phyloP scores from a whole-genome alignment of 2,797 vertebrate genomes.

The Brotogeris chrysoptera region DNA sequence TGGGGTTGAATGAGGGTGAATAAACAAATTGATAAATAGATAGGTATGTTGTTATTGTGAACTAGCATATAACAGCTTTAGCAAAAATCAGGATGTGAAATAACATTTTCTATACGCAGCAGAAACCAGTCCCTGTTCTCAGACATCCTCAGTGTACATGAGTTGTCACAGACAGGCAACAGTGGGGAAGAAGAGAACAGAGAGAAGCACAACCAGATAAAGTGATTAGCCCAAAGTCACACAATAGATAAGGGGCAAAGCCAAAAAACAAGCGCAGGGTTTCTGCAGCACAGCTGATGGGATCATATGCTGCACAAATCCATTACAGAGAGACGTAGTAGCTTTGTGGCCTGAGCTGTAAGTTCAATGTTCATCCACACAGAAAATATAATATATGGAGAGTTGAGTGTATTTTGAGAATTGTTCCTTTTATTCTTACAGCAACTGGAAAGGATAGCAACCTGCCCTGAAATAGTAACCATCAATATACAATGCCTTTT shows the following conservation, averaged over 20 bases:
- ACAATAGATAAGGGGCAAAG: slow-evolving; percentile 12
- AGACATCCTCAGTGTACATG: not conserved
- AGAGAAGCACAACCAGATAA: not conserved
- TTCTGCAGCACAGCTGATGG: slow-evolving; percentile 31
- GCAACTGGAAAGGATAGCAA: slow-evolving; percentile 53
- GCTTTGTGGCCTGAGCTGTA: slow-evolving; percentile 61
- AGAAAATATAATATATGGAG: slow-evolving; percentile 35
- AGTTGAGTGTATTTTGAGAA: slow-evolving; percentile 63
- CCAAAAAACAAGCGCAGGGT: slow-evolving; percentile 29
- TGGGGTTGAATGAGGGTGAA: not conserved
- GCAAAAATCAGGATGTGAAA: not conserved
- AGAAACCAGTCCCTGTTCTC: not conserved
- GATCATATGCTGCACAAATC: slow-evolving; percentile 33
- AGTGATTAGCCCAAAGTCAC: slow-evolving; percentile 23
- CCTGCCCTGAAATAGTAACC: slow-evolving; percentile 47
- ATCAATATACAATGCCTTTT: slow-evolving; percentile 70
- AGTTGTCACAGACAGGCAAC: not conserved
- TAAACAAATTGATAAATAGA: not conserved
- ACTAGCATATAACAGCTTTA: not conserved
- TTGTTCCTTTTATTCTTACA: slow-evolving; percentile 60
- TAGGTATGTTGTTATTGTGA: not conserved
- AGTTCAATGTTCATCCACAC: slow-evolving; percentile 42
- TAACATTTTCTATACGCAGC: not conserved
- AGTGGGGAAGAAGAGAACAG: not conserved
- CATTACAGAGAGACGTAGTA: slow-evolving; percentile 50